These are phyloP conservation scores for Neodon shergylaensis DNA, from an alignment of 2,113 vertebrate species.

Conservation along the genomic window DNA sequence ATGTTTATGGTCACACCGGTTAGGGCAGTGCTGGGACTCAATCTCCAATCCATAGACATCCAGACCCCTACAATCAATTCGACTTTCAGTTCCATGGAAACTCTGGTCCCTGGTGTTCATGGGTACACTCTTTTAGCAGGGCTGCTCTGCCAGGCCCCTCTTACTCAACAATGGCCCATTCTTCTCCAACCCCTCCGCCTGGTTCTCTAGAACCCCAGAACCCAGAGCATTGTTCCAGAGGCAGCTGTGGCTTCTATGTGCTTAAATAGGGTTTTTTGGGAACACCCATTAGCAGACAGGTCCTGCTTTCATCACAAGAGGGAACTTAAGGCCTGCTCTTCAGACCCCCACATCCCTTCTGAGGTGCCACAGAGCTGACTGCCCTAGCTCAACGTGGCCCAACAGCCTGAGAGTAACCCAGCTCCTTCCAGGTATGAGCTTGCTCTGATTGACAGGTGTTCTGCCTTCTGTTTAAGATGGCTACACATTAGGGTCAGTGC, in stretches of 20 bases:
- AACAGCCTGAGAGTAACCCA: background rate
- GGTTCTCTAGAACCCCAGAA: conserved; percentile 40
- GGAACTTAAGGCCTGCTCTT: background rate
- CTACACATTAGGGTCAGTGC: background rate
- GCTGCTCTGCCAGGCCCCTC: background rate
- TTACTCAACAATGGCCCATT: conserved; percentile 74
- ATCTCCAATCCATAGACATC: background rate
- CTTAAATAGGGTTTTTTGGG: background rate
- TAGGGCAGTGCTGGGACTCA: background rate
- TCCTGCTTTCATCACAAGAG: background rate
- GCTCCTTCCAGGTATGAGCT: conserved; percentile 47
- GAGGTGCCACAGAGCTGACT: background rate
- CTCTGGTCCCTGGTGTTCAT: no score
- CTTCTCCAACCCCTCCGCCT: background rate
- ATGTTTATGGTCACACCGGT: background rate
- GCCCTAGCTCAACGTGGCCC: no score
- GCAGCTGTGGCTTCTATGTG: background rate
- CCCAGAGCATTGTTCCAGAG: background rate
- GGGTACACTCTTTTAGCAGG: no score
- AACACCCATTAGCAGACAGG: rapidly evolving
- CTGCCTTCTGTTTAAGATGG: background rate
- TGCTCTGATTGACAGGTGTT: background rate
- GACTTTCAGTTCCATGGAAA: background rate
- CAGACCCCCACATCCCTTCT: background rate
- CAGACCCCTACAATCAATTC: rapidly evolving